Base-by-base conservation (phyloP, 2,797 vertebrate species). In the Pelodytes ibericus region DNA sequence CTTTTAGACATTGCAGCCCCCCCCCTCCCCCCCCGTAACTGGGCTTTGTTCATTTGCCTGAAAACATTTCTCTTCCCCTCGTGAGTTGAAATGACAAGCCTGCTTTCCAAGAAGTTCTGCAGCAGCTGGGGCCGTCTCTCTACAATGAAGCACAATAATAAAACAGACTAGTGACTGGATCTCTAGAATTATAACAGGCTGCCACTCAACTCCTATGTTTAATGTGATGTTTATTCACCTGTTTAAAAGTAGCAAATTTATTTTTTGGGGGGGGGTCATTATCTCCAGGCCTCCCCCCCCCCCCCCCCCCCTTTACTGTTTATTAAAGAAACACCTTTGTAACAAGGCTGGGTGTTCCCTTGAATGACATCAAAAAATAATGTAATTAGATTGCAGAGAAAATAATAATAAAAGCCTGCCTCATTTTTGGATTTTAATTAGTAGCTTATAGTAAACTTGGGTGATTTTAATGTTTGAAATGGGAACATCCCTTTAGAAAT, bases 331-430 rank as follows among this genome's bases (percentile, higher is more conserved):
- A 83, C 84, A 84, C 69, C 81, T 82, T 77, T 79, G 75, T 84
- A 82, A 24, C 66, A 87, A 82, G 80, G 31, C 77, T 80, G 84
- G 88, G 91, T 86, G 86, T 90, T 90, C 90, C 85, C 88, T 90
- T 83, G 87, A 91, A 88, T 92, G 91, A 89, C 88, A 86, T 89
- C 89, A 91, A 87, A 89, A 88, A 90, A 87, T 88, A 88, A 89
- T 0, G 76, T 86, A 90, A 89, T 90, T 90, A 91, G 87, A 89
- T 24, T 81, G 66, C 79, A 80, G 85, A 88, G 81, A 84, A 5
- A 53, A 39, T 8, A 39, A 36, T 4, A 39, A 39, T 7, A 39
- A 39, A 86, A 82, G 83, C 81, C 83, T 88, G 88, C 87, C 89
- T 85, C 83, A 87, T 91, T 57, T 88, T 87, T 83, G 60, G 87